Conservation (phyloP, 2,888 invertebrate genomes). For the Cantharis rufa region DNA sequence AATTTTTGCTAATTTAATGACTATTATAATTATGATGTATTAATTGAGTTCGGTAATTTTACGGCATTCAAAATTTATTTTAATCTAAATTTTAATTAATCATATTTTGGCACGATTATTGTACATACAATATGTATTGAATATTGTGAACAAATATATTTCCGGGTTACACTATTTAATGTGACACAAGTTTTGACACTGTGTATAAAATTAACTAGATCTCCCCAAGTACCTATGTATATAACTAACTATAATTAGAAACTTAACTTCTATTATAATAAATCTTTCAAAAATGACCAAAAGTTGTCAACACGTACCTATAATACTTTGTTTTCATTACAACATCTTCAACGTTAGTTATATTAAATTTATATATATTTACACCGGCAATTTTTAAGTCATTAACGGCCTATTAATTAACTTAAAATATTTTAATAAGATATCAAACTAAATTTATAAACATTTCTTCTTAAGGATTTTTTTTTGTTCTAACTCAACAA, state of each 20-base stretch:
- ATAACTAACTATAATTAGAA: background rate
- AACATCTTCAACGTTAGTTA: background rate
- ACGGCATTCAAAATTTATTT: background rate
- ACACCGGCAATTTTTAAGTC: background rate
- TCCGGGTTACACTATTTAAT: background rate
- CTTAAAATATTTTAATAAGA: background rate
- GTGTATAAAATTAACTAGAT: background rate
- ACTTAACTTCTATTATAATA: slow-evolving; percentile 1
- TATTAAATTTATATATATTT: background rate
- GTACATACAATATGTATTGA: background rate
- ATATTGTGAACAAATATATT: background rate
- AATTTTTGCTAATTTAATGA: too few relatives aligned
- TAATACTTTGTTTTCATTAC: background rate
- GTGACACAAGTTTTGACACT: background rate
- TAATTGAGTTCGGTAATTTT: background rate
- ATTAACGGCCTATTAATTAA: background rate
- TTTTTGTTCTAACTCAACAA: background rate
- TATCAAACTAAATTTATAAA: background rate
- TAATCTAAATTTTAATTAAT: background rate
- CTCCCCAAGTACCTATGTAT: background rate
- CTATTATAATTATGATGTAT: too few relatives aligned
- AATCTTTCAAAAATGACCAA: background rate
- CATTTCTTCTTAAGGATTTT: too few relatives aligned
- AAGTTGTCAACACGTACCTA: background rate
- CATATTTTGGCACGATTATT: background rate